Evolutionary conservation across 2,113 vertebrate genomes (phyloP), one percentile per base, ranked within the genome.

Genomic region (Alces alces): DNA sequence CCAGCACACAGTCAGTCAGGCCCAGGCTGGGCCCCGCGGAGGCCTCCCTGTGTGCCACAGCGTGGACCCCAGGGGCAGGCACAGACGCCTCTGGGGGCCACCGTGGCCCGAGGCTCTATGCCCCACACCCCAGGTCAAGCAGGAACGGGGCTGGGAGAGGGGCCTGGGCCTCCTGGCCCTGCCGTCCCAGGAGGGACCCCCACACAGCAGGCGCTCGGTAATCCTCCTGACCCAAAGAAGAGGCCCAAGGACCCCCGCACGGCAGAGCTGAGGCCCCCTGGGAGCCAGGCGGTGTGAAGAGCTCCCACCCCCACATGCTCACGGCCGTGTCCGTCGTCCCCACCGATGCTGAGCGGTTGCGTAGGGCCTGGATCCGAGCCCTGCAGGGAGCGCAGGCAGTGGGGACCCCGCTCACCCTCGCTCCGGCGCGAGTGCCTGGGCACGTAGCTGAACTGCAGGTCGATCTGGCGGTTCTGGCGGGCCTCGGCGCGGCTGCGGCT

Each of bases 401-500:
- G 14, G 15, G 2, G 13, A 5, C 57, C 23, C 1, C 1, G 3
- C 98, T 95, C 70, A 99, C 99, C 99, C 11, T 99, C 99, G 0
- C 57, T 99, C 89, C 99, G 99, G 93, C 99, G 98, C 6, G 99
- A 99, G 94, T 99, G 99, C 79, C 99, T 98, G 0, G 99, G 99
- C 0, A 99, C 57, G 0, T 99, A 99, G 98, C 76, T 99, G 96
- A 99, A 99, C 98, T 99, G 99, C 39, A 99, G 99, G 98, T 99
- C 99, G 0, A 99, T 99, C 52, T 99, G 99, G 11, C 99, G 99
- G 98, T 99, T 99, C 98, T 99, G 99, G 23, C 99, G 98, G 2
- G 99, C 99, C 98, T 99, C 99, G 0, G 99, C 99, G 0, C 99
- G 98, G 99, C 98, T 99, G 97, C 99, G 99, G 99, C 99, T 99